Conservation (phyloP, 2,888 invertebrate species). For the Brachypterus glaber region DNA sequence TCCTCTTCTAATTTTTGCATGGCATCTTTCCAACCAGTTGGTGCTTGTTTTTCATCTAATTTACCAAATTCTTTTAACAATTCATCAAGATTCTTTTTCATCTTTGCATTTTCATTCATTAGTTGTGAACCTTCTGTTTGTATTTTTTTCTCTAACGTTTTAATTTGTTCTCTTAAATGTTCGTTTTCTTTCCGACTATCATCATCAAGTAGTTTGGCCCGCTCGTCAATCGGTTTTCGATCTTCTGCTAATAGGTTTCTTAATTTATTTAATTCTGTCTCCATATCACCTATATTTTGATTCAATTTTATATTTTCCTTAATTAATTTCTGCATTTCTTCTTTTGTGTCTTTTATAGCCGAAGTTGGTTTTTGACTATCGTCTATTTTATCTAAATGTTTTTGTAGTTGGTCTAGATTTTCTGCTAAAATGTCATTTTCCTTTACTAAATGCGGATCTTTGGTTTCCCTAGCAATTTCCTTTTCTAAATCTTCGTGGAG, state of each 20-base stretch:
- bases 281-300: slow-evolving; percentile 21
- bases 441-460: slow-evolving; percentile 13
- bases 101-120: slow-evolving; percentile 22
- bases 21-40: slow-evolving; percentile 11
- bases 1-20: slow-evolving; percentile 18
- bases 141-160: too few species aligned
- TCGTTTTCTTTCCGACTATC: too few species aligned
- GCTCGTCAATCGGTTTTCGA: slow-evolving; percentile 21
- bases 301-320: slow-evolving; percentile 27
- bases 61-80: slow-evolving; percentile 16
- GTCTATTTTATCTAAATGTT: slow-evolving; percentile 13
- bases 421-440: slow-evolving; percentile 17
- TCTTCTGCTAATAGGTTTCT: slow-evolving; percentile 25
- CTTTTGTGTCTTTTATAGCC: too few species aligned
- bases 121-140: too few species aligned
- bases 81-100: slow-evolving; percentile 21
- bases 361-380: slow-evolving; percentile 12
- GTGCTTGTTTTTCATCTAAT: slow-evolving; percentile 15
- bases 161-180: too few species aligned
- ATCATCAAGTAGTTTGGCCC: slow-evolving; percentile 25
- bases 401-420: slow-evolving; percentile 2
- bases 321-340: slow-evolving; percentile 21
- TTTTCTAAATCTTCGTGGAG: slow-evolving; percentile 12
- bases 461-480: background rate
- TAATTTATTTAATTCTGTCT: too few species aligned